Evolutionary conservation across 2,113 vertebrate genomes (phyloP).

Genomic region (Smithornis capensis): DNA sequence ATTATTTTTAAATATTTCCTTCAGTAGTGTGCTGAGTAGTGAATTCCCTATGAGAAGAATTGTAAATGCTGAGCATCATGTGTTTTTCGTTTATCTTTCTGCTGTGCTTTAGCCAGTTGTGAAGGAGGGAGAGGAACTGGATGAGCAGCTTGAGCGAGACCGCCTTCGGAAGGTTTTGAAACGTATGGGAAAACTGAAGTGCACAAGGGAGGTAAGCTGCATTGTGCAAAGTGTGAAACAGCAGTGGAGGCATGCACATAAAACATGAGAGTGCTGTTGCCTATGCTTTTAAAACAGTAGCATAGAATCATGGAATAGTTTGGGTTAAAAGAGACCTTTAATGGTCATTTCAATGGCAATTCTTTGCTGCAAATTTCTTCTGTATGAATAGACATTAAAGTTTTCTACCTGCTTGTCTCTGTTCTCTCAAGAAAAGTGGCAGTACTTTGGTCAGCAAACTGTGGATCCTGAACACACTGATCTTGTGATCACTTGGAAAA

Average conservation of each 20-base stretch:
- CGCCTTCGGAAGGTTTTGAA: conserved; percentile 90
- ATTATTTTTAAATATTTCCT: neutral
- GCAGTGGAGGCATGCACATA: neutral
- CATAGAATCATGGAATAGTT: neutral
- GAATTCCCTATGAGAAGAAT: neutral
- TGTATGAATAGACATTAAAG: neutral
- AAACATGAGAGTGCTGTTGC: neutral
- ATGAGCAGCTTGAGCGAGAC: conserved; percentile 84
- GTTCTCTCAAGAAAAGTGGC: neutral
- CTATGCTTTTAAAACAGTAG: neutral
- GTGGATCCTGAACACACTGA: neutral
- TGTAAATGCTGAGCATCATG: neutral
- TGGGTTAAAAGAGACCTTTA: neutral
- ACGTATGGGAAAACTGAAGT: conserved; percentile 89
- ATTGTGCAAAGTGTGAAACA: neutral
- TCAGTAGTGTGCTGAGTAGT: neutral
- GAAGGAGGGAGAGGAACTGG: conserved; percentile 79
- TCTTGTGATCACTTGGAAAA: neutral
- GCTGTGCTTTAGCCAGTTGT: conserved; percentile 76
- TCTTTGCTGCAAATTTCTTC: neutral
- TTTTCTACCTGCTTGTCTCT: neutral
- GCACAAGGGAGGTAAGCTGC: conserved; percentile 82
- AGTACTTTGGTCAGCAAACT: neutral
- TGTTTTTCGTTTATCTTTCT: neutral
- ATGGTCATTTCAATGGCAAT: neutral